Evolutionary conservation across 2,888 invertebrate genomes (phyloP).

Genomic region (Sicus ferrugineus): DNA sequence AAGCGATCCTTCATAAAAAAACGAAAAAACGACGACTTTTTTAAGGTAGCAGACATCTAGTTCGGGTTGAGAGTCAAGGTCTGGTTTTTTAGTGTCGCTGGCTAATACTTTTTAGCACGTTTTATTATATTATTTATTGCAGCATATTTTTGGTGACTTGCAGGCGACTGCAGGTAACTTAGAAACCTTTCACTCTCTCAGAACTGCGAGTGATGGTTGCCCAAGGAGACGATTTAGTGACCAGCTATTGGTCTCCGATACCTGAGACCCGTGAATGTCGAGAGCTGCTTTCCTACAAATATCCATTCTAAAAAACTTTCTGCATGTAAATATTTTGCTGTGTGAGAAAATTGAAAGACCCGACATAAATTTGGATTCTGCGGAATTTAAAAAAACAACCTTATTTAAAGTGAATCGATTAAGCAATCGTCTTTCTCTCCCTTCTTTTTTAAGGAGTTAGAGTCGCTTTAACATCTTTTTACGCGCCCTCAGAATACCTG

Average conservation of each 20-base stretch:
- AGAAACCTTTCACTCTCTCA: background rate
- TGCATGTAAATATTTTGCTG: background rate
- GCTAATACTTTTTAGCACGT: background rate
- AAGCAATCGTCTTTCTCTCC: slow-evolving; percentile 36
- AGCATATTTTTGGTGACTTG: background rate
- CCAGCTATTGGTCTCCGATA: slow-evolving; percentile 56
- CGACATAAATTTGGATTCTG: background rate
- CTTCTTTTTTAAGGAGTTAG: slow-evolving; percentile 4
- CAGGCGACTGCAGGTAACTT: background rate
- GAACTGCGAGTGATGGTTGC: slow-evolving; percentile 40
- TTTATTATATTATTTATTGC: slow-evolving; percentile 1
- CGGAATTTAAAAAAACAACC: slow-evolving; percentile 38
- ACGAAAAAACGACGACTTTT: slow-evolving; percentile 43
- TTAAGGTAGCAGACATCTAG: slow-evolving; percentile 10
- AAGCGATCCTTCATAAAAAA: slow-evolving; percentile 25
- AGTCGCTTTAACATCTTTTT: too few species aligned
- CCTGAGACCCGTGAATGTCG: slow-evolving; percentile 34
- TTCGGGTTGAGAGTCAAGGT: slow-evolving; percentile 34
- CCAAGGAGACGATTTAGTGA: slow-evolving; percentile 54
- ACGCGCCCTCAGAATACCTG: too few species aligned
- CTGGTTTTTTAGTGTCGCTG: slow-evolving; percentile 10
- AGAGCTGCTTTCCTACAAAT: slow-evolving; percentile 26
- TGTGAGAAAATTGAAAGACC: background rate
- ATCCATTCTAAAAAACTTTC: slow-evolving; percentile 41
- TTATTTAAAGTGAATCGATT: slow-evolving; percentile 56